Conservation (phyloP, 2,888 invertebrate species). For the Cheilosia urbana region DNA sequence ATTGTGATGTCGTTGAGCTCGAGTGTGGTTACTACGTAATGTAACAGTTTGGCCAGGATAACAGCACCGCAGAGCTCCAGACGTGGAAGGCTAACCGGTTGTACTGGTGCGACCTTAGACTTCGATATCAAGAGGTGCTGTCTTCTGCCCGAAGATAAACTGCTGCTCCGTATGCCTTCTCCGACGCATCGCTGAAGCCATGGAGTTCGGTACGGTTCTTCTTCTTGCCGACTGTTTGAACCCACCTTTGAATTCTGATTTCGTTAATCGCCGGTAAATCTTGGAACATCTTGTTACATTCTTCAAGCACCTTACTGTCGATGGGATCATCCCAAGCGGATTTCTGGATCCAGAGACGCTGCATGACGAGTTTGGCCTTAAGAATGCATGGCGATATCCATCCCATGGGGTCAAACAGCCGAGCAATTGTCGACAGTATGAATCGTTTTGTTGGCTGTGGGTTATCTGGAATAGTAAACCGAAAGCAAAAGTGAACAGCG, state of each 20-base stretch:
- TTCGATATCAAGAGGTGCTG: slow-evolving; percentile 11
- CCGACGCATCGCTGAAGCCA: slow-evolving; percentile 49
- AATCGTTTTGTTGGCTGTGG: slow-evolving; percentile 23
- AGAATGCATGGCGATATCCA: slow-evolving; percentile 33
- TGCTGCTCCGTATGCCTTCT: slow-evolving; percentile 22
- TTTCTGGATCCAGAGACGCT: no score
- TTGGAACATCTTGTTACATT: no score
- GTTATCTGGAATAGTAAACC: slow-evolving; percentile 9
- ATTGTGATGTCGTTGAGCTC: background rate
- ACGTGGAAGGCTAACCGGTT: slow-evolving; percentile 17
- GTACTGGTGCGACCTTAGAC: slow-evolving; percentile 27
- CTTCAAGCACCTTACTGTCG: no score
- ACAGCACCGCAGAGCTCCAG: no score
- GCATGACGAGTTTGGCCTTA: slow-evolving; percentile 25
- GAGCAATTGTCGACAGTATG: slow-evolving; percentile 27
- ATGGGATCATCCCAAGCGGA: no score
- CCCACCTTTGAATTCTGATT: slow-evolving; percentile 12
- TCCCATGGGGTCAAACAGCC: slow-evolving; percentile 31
- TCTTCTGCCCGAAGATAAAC: slow-evolving; percentile 18
- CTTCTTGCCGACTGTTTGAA: slow-evolving; percentile 4
- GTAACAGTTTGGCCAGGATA: slow-evolving; percentile 10
- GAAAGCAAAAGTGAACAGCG: slow-evolving; percentile 19
- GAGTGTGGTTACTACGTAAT: slow-evolving; percentile 1
- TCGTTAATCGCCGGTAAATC: slow-evolving; percentile 17
- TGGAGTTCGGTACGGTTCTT: slow-evolving; percentile 14